These are phyloP conservation scores for Trogon melanurus DNA, from an alignment of 2,113 vertebrate species.

Conservation along the genomic window DNA sequence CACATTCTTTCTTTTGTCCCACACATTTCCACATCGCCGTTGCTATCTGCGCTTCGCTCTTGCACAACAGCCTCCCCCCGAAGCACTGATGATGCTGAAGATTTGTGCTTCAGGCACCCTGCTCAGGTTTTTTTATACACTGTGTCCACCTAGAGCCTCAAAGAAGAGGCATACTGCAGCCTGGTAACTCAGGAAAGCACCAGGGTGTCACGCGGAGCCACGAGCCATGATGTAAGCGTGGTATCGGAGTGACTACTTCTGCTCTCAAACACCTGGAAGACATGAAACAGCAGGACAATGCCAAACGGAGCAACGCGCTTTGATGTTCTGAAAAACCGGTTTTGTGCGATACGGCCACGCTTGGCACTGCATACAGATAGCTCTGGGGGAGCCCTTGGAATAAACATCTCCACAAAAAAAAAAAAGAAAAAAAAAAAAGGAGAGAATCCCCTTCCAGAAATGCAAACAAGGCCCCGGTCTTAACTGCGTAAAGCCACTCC, in stretches of 20 bases:
- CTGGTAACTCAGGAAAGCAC: not conserved
- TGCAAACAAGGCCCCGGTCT: not conserved
- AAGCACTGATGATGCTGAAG: not conserved
- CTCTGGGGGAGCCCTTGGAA: not conserved
- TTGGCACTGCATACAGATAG: not conserved
- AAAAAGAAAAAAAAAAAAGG: not conserved
- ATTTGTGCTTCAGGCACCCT: not conserved
- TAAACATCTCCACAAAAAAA: not conserved
- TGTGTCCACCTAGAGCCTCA: not conserved
- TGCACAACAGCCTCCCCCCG: not conserved
- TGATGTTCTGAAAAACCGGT: not conserved
- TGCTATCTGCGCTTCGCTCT: not conserved
- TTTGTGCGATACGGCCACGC: not conserved
- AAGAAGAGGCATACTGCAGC: not conserved
- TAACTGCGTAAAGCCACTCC: not conserved
- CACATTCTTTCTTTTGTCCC: not conserved
- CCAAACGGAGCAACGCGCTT: not conserved
- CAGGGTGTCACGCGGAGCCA: not conserved
- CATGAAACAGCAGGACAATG: not conserved
- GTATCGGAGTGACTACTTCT: not conserved
- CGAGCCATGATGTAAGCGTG: accelerated
- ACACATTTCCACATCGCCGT: not conserved
- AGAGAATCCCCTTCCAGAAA: not conserved
- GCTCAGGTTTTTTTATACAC: not conserved
- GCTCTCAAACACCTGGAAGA: not conserved